Percentiles rank a stretch among this genome's conserved stretches.
Conservation (phyloP, 30 jellyfish, hydroid and myxozoan species). For the Chrysaora quinquecirrha region DNA sequence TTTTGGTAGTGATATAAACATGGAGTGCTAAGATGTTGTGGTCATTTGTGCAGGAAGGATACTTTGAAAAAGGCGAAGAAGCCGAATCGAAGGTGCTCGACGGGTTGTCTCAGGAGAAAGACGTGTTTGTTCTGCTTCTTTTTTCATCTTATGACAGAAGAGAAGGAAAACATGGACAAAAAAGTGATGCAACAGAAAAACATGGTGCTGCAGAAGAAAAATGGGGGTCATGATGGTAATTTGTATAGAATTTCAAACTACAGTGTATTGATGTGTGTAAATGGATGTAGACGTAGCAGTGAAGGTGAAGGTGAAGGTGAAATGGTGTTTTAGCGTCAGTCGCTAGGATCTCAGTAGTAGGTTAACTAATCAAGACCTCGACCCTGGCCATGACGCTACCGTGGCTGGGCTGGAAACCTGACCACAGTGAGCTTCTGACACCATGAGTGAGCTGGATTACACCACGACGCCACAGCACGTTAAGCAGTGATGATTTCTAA, state of each 20-base stretch:
- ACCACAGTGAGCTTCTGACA: too few relatives aligned
- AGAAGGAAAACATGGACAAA: not conserved
- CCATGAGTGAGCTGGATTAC: too few relatives aligned
- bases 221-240: not conserved
- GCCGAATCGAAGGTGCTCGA: not conserved
- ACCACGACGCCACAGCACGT: too few relatives aligned
- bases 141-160: not conserved
- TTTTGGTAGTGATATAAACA: too few relatives aligned
- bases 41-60: not conserved
- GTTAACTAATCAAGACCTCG: too few relatives aligned
- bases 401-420: too few relatives aligned
- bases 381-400: too few relatives aligned
- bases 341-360: too few relatives aligned
- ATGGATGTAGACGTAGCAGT: not conserved
- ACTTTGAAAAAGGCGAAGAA: not conserved
- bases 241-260: too few relatives aligned
- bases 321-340: not conserved
- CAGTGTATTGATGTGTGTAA: not conserved
- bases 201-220: not conserved
- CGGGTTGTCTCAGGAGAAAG: not conserved
- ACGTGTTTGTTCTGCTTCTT: not conserved
- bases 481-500: too few relatives aligned
- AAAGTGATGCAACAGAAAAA: not conserved
- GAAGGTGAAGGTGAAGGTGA: not conserved
- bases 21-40: slow-evolving; percentile 5